Base-by-base conservation (phyloP, 2,888 invertebrate species). In the Drosophila meridionalis region DNA sequence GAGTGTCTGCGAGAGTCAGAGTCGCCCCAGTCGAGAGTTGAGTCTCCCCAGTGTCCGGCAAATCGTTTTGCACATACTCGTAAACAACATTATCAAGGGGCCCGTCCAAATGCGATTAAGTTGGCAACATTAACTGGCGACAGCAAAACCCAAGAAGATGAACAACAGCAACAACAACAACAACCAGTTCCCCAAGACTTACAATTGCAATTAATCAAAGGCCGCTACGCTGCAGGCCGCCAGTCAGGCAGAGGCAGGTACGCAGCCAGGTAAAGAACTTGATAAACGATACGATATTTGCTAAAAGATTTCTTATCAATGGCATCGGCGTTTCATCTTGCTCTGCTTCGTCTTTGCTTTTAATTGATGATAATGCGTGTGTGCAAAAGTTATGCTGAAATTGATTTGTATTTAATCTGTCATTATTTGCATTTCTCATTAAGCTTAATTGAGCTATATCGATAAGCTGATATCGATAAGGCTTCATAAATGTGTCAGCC, bases 121-220 rank as follows among this genome's bases (percentile, higher is more conserved):
- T 81, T 85, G 83, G 85, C 79, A 85, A 85, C 87, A 87, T 87
- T 80, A 87, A 89, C 78, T 72, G 89, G 81, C 79, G 87, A 89
- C 89, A 82, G 87, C 80, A 67, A 34, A 34, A 6, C 40, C 50
- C 62, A 65, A 62, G 34, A 34, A 38, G 68, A 53, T 3, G 34
- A 1, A 50, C 34, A 45, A 5, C 52, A 34, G 26, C 36, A 52
- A 7, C 34, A 36, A 2, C 26, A 32, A 20, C 58, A 38, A 2
- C 62, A 79, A 78, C 71, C 76, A 48, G 77, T 74, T 78, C 40
- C 43, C 56, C 36, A 6, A 42, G 48, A 63, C 74, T 63, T 63
- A 58, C 62, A 57, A 34, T 64, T 55, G 74, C 78, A 89, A 87
- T 87, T 87, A 89, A 87, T 87, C 87, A 87, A 87, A 73, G 52